Evolutionary conservation across 1,140 invertebrate genomes (phyloP).

Genomic region (Scaptomyza hsui): DNA sequence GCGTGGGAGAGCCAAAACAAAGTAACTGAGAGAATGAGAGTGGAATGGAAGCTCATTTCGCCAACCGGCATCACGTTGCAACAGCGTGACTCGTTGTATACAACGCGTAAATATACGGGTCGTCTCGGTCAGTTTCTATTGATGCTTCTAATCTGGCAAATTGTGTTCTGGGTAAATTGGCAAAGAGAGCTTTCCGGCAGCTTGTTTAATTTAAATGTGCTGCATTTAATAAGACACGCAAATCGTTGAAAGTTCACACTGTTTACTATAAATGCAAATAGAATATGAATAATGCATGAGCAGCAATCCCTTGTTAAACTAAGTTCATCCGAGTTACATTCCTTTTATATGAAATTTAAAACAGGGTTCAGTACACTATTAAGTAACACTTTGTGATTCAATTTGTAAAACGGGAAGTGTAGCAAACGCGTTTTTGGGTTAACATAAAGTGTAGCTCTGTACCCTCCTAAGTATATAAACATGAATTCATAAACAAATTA

Average conservation of each 20-base stretch:
- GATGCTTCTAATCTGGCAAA: slow-evolving; percentile 32
- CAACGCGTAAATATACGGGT: slow-evolving; percentile 4
- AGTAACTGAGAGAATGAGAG: slow-evolving; percentile 6
- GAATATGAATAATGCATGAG: not conserved
- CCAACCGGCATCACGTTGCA: slow-evolving; percentile 60
- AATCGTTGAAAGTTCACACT: not conserved
- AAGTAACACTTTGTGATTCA: not conserved
- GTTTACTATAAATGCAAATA: not conserved
- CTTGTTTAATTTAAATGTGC: slow-evolving; percentile 5
- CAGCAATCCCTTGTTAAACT: not conserved
- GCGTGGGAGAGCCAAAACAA: slow-evolving; percentile 9
- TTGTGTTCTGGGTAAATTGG: slow-evolving; percentile 27
- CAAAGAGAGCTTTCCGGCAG: slow-evolving; percentile 2
- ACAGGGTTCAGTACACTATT: not conserved
- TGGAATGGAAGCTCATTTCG: not conserved
- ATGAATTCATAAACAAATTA: not conserved
- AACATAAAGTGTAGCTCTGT: not conserved
- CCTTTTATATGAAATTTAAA: no score
- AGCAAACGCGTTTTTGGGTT: not conserved
- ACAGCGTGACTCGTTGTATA: slow-evolving; percentile 44
- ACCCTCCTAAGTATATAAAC: not conserved
- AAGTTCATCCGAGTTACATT: not conserved
- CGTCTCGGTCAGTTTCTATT: slow-evolving; percentile 29
- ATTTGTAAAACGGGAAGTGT: not conserved
- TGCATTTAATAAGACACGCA: slow-evolving; percentile 8